Percentiles rank a stretch among this genome's conserved stretches.
Evolutionary conservation across 2,797 vertebrate genomes (phyloP).

Genomic region (Lerista edwardsae): DNA sequence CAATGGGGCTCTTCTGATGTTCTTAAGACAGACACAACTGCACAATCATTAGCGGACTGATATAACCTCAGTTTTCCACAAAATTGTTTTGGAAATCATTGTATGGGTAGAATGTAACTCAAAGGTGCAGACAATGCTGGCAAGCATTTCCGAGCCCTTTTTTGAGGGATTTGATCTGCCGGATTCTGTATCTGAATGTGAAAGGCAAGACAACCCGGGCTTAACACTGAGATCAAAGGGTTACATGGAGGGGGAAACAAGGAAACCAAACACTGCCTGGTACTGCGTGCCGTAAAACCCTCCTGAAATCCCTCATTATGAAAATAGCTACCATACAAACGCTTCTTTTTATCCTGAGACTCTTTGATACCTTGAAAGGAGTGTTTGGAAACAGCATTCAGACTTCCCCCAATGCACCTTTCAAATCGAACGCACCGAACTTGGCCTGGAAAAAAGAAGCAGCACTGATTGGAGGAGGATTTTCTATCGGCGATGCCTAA

Average conservation of each 20-base stretch:
- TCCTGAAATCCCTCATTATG: slow-evolving; percentile 10
- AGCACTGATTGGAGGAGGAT: slow-evolving; percentile 23
- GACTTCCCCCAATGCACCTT: not conserved
- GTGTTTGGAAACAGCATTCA: not conserved
- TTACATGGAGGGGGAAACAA: accelerated
- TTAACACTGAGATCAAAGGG: slow-evolving; percentile 1
- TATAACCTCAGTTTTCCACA: not conserved
- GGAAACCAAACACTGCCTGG: not conserved
- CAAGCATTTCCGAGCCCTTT: not conserved
- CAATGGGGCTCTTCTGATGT: too few species aligned
- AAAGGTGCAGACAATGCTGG: not conserved
- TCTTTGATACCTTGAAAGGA: not conserved
- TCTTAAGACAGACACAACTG: slow-evolving; percentile 1
- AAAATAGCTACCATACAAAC: slow-evolving; percentile 12
- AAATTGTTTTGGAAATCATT: slow-evolving; percentile 32
- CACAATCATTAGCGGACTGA: not conserved
- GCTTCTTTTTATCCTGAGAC: not conserved
- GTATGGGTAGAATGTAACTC: slow-evolving; percentile 16
- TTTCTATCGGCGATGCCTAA: slow-evolving; percentile 56
- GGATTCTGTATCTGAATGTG: not conserved
- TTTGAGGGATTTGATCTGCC: not conserved
- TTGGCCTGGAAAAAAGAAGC: slow-evolving; percentile 29
- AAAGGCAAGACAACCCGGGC: slow-evolving; percentile 13
- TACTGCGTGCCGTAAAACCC: not conserved
- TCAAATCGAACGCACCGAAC: not conserved